Base-by-base conservation (phyloP, 2,888 invertebrate genomes). In the Lymantria dispar region DNA sequence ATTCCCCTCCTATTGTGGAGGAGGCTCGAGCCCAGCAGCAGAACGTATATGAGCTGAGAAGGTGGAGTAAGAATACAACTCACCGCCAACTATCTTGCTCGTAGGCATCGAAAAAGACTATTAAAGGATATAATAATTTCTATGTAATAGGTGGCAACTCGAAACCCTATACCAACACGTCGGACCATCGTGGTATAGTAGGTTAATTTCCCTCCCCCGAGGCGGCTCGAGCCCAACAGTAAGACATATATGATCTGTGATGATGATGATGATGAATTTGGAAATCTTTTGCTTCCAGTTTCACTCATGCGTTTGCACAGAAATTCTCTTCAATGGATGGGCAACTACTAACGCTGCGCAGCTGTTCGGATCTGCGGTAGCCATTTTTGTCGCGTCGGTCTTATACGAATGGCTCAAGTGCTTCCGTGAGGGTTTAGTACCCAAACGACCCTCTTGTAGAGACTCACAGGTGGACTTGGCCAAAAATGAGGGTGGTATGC, bases 381-480 rank as follows among this genome's bases (percentile, higher is more conserved):
- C 95, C 42, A 95, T 99, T 65, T 96, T 98, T 83, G 92, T 97
- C 40, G 94, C 98, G 78, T 96, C 97, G 0, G 94, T 97, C 33
- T 90, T 98, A 12, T 99, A 99, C 80, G 99, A 99, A 89, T 97
- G 96, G 0, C 93, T 99, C 8, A 99, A 99, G 90, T 98, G 97
- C 87, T 95, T 88, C 70, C 82, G 94, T 0, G 93, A 93, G 64
- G 83, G 83, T 13, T 71, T 91, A 31, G 81, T 84, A 57, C 60
- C 72, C 10, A 56, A 75, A 0, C 78, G 80, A 33, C 68, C 74
- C 1, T 58, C 74, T 11, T 70, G 76, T 0, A 78, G 78, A 0
- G 85, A 87, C 67, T 87, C 88, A 14, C 80, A 83, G 33, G 83
- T 89, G 45, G 83, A 90, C 54, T 89, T 91, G 62, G 79, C 89